phyloP scores from a whole-genome alignment of 1,140 invertebrate genomes.

The Eulimnadia texana region DNA sequence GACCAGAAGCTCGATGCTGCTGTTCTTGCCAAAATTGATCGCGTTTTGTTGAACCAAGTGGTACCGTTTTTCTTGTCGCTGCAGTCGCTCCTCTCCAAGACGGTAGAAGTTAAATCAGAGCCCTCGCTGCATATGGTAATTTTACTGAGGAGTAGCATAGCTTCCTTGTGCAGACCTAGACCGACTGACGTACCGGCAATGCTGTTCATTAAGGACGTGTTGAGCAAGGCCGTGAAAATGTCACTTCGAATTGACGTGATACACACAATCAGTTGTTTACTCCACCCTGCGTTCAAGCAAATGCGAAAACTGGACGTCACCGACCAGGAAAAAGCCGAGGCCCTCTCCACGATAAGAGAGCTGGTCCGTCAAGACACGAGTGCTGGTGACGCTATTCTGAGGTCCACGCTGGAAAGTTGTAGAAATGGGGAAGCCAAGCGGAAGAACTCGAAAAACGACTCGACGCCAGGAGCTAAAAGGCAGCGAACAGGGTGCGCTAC shows the following conservation, averaged over 20 bases:
- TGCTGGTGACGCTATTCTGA: not conserved
- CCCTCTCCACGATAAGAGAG: conserved; percentile 1
- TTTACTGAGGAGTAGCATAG: not conserved
- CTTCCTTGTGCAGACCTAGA: not conserved
- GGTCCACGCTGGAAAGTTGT: not conserved
- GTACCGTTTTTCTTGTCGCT: not conserved
- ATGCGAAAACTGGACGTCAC: conserved; percentile 8
- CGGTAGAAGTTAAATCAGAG: too few species aligned
- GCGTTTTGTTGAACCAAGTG: not conserved
- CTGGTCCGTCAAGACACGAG: not conserved
- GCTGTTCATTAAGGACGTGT: conserved; percentile 1
- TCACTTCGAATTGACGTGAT: not conserved
- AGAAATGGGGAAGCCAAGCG: conserved; percentile 6
- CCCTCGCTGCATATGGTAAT: not conserved
- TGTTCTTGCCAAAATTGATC: not conserved
- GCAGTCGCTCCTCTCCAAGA: not conserved
- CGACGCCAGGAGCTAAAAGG: not conserved
- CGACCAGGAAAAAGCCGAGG: conserved; percentile 6
- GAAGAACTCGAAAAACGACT: conserved; percentile 5
- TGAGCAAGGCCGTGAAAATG: not conserved
- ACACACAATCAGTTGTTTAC: conserved; percentile 6
- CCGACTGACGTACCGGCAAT: not conserved
- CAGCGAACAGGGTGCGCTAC: not conserved
- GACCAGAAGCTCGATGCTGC: not conserved
- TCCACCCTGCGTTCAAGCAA: conserved; percentile 13